phyloP scores from a whole-genome alignment of 2,113 vertebrate species.

The Lathamus discolor region DNA sequence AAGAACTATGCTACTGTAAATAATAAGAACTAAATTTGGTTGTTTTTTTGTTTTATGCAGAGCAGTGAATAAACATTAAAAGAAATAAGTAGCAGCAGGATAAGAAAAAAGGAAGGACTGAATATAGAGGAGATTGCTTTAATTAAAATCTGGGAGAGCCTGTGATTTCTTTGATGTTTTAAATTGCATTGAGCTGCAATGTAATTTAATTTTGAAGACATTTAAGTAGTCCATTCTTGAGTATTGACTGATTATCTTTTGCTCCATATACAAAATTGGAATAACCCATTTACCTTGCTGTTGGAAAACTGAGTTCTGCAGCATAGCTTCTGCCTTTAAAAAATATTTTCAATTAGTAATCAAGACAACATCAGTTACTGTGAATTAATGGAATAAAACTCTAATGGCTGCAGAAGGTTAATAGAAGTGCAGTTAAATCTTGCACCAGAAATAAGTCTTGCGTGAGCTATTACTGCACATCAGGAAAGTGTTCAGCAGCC shows the following conservation, averaged over 20 bases:
- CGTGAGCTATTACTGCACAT: background rate
- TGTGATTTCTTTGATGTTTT: constrained; percentile 28
- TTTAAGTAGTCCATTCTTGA: background rate
- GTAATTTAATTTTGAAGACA: constrained; percentile 44
- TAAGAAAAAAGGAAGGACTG: background rate
- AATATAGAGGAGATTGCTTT: background rate
- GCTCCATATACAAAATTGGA: background rate
- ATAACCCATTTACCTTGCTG: constrained; percentile 1
- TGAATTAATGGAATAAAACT: background rate
- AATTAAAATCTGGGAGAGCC: constrained; percentile 47
- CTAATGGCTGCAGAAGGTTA: background rate
- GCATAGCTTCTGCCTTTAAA: background rate
- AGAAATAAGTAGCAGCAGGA: background rate
- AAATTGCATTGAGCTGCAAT: constrained; percentile 3
- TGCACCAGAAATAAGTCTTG: background rate
- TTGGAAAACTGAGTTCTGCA: background rate
- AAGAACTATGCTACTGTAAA: background rate
- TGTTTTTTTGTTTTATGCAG: background rate
- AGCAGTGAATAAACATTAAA: background rate
- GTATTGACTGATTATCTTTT: constrained; percentile 43
- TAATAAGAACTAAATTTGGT: background rate
- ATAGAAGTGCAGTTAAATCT: background rate
- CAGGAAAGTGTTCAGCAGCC: background rate
- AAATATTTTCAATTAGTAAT: background rate
- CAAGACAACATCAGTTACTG: background rate